Evolutionary conservation across 1,140 invertebrate species (phyloP).

Genomic region (Polypedilum vanderplanki): DNA sequence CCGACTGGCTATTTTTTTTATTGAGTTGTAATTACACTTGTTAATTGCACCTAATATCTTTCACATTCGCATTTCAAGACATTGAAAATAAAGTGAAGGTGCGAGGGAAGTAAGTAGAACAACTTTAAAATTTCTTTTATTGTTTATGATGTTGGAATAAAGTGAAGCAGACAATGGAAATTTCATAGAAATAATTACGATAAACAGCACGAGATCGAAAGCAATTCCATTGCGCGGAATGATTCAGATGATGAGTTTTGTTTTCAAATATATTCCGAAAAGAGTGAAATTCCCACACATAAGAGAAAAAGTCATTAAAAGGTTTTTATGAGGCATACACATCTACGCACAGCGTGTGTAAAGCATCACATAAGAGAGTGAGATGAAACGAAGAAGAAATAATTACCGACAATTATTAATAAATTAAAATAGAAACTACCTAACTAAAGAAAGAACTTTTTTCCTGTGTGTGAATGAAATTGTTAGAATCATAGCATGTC

Average conservation of each 20-base stretch:
- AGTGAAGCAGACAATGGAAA: too few relatives aligned
- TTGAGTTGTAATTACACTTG: too few relatives aligned
- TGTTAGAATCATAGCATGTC: too few relatives aligned
- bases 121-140: too few relatives aligned
- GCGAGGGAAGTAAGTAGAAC: too few relatives aligned
- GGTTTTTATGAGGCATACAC: background rate
- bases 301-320: background rate
- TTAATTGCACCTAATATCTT: too few relatives aligned
- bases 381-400: background rate
- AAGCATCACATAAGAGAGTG: background rate
- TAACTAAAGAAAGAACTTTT: background rate
- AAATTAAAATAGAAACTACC: conserved; percentile 21
- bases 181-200: conserved; percentile 3
- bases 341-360: too few relatives aligned
- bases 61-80: too few relatives aligned
- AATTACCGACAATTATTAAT: conserved; percentile 23
- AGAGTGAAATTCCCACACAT: background rate
- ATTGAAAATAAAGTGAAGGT: too few relatives aligned
- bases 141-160: too few relatives aligned
- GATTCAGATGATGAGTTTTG: conserved; percentile 1
- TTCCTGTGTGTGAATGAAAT: too few relatives aligned
- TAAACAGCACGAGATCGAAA: conserved; percentile 26
- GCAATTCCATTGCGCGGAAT: background rate
- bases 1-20: too few relatives aligned
- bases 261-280: background rate